Base-by-base conservation (phyloP, 1,140 invertebrate species). In the Ladona fulva region DNA sequence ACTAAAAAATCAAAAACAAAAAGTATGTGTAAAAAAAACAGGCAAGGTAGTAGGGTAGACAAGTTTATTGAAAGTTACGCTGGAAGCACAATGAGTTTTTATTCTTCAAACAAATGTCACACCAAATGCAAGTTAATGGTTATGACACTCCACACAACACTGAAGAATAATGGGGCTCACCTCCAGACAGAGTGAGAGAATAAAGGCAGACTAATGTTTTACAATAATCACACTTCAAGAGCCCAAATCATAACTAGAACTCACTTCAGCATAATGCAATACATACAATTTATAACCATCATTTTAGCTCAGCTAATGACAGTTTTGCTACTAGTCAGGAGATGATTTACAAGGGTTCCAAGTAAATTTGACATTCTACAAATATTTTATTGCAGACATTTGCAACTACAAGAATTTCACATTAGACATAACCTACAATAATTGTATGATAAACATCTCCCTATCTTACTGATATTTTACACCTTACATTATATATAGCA, bases 1-100 rank as follows among this genome's bases (percentile, higher is more conserved):
- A 90, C 89, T 90, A 88, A 82, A 83, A 82, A 83, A 87, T 81
- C 79, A 84, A 86, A 84, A 83, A 82, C 83, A 83, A 86, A 81
- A 22, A 66, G 52, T 16, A 66, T 22, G 52, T 66, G 52, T 66
- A 66, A 66, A 66, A 66, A 66, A 66, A 66, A 66, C 52, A 66
- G 52, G 52, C 52, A 66, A 22, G 52, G n/a, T 66, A 5, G 52
- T 19, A 66, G 52, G 52, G 52, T 19, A 22, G 52, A 22, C n/a
- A 22, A 19, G 52, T 66, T 66, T 66, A 66, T 66, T 66, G 52
- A 66, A 66, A 66, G 52, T 22, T 66, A 66, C 5, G 52, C n/a
- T 19, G 52, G n/a, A 66, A 66, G 52, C n/a, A 66, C 14, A 66
- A 66, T 66, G 52, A 66, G 52, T 66, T 66, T 37, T 66, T 66